These are phyloP conservation scores for Tragopan temminckii DNA, from an alignment of 2,797 vertebrate species.

Conservation along the genomic window DNA sequence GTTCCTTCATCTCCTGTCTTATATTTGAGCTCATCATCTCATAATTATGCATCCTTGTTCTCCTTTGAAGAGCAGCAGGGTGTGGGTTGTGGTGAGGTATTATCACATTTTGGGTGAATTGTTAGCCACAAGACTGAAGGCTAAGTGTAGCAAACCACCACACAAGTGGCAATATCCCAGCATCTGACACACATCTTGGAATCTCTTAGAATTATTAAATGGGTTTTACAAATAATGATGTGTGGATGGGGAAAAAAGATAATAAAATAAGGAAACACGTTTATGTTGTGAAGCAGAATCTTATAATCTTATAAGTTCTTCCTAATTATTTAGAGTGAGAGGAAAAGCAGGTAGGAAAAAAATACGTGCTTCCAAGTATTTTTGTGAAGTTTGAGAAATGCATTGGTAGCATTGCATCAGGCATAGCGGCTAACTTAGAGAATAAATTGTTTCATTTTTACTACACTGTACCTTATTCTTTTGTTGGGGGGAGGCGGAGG, in stretches of 20 bases:
- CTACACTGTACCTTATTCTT: not conserved
- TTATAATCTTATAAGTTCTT: not conserved
- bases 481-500: not conserved
- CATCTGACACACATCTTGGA: conserved; percentile 14
- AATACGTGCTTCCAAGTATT: not conserved
- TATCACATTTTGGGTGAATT: conserved; percentile 31
- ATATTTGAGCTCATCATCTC: conserved; percentile 44
- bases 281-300: not conserved
- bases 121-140: conserved; percentile 49
- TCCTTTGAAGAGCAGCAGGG: conserved; percentile 43
- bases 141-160: not conserved
- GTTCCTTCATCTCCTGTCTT: conserved; percentile 33
- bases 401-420: not conserved
- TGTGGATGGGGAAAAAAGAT: not conserved
- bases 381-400: not conserved
- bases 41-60: conserved; percentile 36
- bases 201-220: not conserved
- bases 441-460: not conserved
- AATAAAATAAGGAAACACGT: not conserved
- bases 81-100: conserved; percentile 64
- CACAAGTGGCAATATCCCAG: not conserved
- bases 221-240: not conserved
- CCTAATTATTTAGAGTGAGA: not conserved
- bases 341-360: not conserved
- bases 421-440: not conserved